Conservation (phyloP, 2,797 vertebrate genomes). For the Falco naumanni region DNA sequence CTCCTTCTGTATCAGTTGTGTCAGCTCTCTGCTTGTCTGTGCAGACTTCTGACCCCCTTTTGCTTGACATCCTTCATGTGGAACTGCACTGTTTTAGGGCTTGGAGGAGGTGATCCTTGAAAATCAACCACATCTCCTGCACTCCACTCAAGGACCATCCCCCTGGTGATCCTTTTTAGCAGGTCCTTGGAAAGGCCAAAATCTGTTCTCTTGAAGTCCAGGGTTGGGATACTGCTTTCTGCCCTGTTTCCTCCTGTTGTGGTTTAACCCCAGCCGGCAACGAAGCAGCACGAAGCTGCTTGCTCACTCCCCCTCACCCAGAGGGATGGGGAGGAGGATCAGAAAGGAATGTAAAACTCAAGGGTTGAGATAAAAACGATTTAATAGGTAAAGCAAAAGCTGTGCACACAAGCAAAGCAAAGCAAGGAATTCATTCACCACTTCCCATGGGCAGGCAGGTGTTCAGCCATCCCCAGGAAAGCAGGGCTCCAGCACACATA, state of each 20-base stretch:
- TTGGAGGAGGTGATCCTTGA: neutral
- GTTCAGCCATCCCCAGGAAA: no score
- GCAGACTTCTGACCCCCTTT: neutral
- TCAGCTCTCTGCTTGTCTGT: neutral
- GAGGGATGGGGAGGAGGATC: no score
- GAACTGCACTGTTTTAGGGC: neutral
- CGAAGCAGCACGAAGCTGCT: no score
- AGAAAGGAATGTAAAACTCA: no score
- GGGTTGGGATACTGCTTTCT: neutral
- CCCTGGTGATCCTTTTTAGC: neutral
- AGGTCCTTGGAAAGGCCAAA: neutral
- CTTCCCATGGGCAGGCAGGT: no score
- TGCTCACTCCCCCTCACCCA: no score
- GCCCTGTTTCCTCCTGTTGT: neutral
- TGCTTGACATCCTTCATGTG: neutral
- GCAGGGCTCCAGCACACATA: no score
- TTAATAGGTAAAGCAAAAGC: no score
- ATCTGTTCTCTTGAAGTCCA: neutral
- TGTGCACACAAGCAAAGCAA: no score
- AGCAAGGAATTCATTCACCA: no score
- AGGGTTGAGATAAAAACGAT: no score
- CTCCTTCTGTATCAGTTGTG: neutral
- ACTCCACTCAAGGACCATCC: neutral
- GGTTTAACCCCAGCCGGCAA: no score
- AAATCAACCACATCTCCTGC: neutral